A percentile compares a stretch with the other conserved stretches of the same genome.
Evolutionary conservation across 2,888 invertebrate genomes (phyloP).

Genomic region (Reticulitermes lucifugus): DNA sequence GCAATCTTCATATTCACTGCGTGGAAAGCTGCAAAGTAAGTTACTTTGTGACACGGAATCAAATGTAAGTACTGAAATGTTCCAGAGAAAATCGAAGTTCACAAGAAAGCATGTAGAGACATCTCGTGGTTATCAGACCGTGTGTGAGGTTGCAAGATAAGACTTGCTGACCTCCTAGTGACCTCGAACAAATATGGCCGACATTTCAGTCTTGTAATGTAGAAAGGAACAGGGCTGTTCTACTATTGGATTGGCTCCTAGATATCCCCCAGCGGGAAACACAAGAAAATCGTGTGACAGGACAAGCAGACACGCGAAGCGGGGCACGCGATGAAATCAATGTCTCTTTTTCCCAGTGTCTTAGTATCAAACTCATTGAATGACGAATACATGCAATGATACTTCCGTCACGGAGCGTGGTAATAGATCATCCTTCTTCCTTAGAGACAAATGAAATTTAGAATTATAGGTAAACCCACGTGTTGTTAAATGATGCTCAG

Average conservation of each 20-base stretch:
- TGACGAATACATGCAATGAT: not conserved
- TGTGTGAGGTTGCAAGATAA: not conserved
- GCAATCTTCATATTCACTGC: too few relatives aligned
- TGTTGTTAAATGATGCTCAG: too few relatives aligned
- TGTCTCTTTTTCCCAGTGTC: not conserved
- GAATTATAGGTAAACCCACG: too few relatives aligned
- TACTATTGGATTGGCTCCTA: not conserved
- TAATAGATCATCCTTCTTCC: not conserved
- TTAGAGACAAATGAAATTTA: not conserved
- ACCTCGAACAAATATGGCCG: not conserved
- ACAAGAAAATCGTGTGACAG: constrained; percentile 2
- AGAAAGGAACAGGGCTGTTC: not conserved
- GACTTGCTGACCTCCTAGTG: not conserved
- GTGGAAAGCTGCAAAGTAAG: too few relatives aligned
- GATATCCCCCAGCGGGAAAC: not conserved
- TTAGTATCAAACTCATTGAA: not conserved
- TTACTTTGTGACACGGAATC: too few relatives aligned
- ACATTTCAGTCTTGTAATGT: not conserved
- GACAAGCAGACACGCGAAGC: not conserved
- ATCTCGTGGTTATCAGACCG: not conserved
- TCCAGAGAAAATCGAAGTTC: too few relatives aligned
- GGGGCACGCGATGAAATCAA: not conserved
- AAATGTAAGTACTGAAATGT: too few relatives aligned
- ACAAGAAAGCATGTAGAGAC: too few relatives aligned
- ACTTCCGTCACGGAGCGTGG: not conserved